These are phyloP conservation scores for Acrocyrtus sp. DNA, from an alignment of 2,888 invertebrate species.

Conservation along the genomic window DNA sequence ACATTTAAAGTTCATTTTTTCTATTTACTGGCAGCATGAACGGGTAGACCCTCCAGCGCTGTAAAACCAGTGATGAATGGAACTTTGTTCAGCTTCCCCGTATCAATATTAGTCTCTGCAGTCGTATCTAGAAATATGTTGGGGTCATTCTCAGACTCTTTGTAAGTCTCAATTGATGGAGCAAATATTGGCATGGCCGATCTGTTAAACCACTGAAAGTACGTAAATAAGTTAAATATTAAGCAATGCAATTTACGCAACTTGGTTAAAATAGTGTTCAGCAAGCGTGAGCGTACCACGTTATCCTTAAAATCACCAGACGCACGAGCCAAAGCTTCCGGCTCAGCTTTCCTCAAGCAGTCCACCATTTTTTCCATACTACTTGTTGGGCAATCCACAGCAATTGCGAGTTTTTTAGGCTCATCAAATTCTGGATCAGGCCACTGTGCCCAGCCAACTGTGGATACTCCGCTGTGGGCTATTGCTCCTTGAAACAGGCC, in stretches of 20 bases:
- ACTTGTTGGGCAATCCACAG: slow-evolving; percentile 45
- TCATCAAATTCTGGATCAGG: slow-evolving; percentile 39
- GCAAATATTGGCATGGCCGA: slow-evolving; percentile 24
- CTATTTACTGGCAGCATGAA: slow-evolving; percentile 42
- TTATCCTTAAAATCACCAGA: slow-evolving; percentile 19
- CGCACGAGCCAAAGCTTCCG: slow-evolving; percentile 13
- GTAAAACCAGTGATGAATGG: slow-evolving; percentile 42
- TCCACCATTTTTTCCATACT: slow-evolving; percentile 43
- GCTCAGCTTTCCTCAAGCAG: slow-evolving; percentile 33
- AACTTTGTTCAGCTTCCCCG: slow-evolving; percentile 46
- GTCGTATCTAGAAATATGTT: slow-evolving; percentile 27
- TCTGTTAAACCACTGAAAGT: slow-evolving; percentile 36
- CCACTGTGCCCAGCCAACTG: slow-evolving; percentile 28
- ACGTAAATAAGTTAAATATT: background rate
- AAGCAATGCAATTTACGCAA: no score
- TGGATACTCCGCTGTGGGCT: slow-evolving; percentile 28
- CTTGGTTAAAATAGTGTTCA: no score
- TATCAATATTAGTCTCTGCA: slow-evolving; percentile 3
- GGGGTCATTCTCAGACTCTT: slow-evolving; percentile 16
- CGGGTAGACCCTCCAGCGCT: slow-evolving; percentile 37
- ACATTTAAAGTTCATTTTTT: slow-evolving; percentile 1
- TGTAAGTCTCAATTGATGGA: slow-evolving; percentile 32
- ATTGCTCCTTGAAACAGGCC: slow-evolving; percentile 34
- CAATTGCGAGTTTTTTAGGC: slow-evolving; percentile 34
- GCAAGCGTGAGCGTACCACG: slow-evolving; percentile 13